Evolutionary conservation across 2,888 invertebrate species (phyloP).

Genomic region (Cantharis rufa): DNA sequence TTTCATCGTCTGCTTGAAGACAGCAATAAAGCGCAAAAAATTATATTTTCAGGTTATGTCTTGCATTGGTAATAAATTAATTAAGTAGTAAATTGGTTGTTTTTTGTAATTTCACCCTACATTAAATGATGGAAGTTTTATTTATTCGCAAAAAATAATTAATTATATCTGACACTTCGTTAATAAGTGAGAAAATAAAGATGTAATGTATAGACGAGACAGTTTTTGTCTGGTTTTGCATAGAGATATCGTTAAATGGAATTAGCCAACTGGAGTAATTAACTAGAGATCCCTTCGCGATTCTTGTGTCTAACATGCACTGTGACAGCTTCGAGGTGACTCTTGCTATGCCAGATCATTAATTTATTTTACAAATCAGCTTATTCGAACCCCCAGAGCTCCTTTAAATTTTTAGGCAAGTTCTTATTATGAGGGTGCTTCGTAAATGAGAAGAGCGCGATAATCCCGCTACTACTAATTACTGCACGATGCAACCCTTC

Average conservation of each 20-base stretch:
- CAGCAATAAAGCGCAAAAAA: not conserved
- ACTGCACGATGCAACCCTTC: constrained; percentile 43
- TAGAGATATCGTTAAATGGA: constrained; percentile 55
- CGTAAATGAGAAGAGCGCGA: constrained; percentile 50
- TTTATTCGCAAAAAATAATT: not conserved
- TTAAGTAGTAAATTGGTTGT: not conserved
- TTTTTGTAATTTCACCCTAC: not conserved
- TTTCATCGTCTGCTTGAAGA: not conserved
- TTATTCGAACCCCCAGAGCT: constrained; percentile 53
- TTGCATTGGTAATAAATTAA: not conserved
- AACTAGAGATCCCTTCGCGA: constrained; percentile 49
- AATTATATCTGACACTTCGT: not conserved
- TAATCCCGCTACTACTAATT: constrained; percentile 53
- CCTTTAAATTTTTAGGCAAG: constrained; percentile 51
- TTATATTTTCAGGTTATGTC: not conserved
- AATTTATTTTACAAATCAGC: constrained; percentile 58
- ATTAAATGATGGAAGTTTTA: not conserved
- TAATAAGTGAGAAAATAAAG: constrained; percentile 9
- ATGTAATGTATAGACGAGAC: constrained; percentile 3
- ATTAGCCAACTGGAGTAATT: constrained; percentile 54
- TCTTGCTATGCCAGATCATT: constrained; percentile 55
- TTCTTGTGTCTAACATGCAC: constrained; percentile 53
- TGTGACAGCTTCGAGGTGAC: constrained; percentile 56
- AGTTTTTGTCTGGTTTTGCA: constrained; percentile 47
- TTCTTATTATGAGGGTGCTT: constrained; percentile 49